phyloP scores from a whole-genome alignment of 1,140 invertebrate genomes.

The Palaemon carinicauda region DNA sequence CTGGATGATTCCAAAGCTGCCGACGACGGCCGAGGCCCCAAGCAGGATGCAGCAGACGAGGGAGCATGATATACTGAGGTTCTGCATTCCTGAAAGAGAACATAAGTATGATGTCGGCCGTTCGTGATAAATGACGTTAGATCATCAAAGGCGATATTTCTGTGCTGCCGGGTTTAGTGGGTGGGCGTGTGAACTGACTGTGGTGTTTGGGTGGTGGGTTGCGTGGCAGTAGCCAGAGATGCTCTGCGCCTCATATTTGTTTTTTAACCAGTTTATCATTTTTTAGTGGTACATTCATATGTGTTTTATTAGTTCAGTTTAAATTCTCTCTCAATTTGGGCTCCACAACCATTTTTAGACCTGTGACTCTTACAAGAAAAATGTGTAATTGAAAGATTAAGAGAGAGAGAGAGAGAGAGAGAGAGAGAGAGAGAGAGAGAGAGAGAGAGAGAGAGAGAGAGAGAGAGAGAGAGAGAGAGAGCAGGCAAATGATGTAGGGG shows the following conservation, averaged over 20 bases:
- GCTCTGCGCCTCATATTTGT: too few relatives aligned
- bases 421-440: background rate
- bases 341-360: too few relatives aligned
- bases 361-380: background rate
- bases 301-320: too few relatives aligned
- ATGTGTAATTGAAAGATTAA: background rate
- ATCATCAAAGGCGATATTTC: background rate
- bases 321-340: too few relatives aligned
- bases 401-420: background rate
- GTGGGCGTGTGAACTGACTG: too few relatives aligned
- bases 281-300: too few relatives aligned
- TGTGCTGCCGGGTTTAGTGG: too few relatives aligned
- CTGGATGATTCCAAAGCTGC: constrained; percentile 83
- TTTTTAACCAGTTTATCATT: too few relatives aligned
- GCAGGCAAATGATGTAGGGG: background rate
- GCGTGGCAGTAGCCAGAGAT: too few relatives aligned
- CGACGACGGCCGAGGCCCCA: constrained; percentile 81
- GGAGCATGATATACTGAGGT: constrained; percentile 89
- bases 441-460: background rate
- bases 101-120: background rate
- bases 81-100: constrained; percentile 83
- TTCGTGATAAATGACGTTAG: background rate
- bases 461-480: background rate
- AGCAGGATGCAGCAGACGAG: constrained; percentile 87
- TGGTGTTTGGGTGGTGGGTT: too few relatives aligned